Evolutionary conservation across 1,140 invertebrate species (phyloP).

Genomic region (Heliothis subflexa): DNA sequence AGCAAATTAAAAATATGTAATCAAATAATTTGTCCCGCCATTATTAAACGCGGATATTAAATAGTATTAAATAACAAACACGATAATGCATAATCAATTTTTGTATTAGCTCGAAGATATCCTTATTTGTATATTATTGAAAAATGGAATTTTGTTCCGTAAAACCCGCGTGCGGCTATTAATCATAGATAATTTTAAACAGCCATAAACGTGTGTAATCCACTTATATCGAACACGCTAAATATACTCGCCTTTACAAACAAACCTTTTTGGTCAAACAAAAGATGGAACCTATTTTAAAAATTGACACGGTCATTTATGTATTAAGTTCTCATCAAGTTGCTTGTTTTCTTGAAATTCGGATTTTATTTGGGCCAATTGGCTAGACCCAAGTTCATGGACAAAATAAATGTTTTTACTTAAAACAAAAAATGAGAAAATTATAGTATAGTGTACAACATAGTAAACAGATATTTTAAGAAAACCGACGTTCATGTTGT

Average conservation of each 20-base stretch:
- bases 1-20: not conserved
- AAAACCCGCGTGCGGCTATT: not conserved
- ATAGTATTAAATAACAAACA: conserved; percentile 12
- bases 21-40: not conserved
- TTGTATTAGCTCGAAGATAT: not conserved
- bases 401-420: no score
- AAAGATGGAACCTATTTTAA: not conserved
- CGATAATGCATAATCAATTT: conserved; percentile 9
- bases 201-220: not conserved
- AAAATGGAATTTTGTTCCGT: not conserved
- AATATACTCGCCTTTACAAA: conserved; percentile 11
- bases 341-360: no score
- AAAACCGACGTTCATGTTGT: no score
- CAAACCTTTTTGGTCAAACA: not conserved
- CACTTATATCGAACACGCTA: conserved; percentile 6
- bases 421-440: no score
- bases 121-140: conserved; percentile 4
- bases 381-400: no score
- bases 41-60: not conserved
- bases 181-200: not conserved
- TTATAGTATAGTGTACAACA: no score
- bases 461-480: no score
- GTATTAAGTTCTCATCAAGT: no score
- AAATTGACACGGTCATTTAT: no score
- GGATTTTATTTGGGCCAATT: no score